Base-by-base conservation (phyloP, 2,888 invertebrate species). In the Ephialtes manifestator region DNA sequence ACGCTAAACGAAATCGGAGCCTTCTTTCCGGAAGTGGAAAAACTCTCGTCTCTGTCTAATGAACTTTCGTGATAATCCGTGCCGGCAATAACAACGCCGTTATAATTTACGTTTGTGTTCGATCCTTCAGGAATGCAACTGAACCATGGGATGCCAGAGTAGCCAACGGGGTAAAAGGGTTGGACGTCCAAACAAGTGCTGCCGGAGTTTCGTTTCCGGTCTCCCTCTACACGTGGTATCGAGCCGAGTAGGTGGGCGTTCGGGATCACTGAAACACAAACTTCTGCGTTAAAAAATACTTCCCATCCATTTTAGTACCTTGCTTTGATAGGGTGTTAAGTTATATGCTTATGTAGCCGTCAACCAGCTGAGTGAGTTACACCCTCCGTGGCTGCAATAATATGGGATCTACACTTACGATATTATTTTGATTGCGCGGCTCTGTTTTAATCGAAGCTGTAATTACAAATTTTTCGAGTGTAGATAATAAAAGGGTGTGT, bases 1-100 rank as follows among this genome's bases (percentile, higher is more conserved):
- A 94, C 93, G 83, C 93, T 94, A 81, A 94, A 94, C 1, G 93
- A 92, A 60, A 94, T 92, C 4, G 89, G 90, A 1, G 93, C 87
- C 80, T 93, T 93, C 60, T 92, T 92, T 11, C 88, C 71, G 46
- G 68, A 63, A 0, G 43, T 60, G 24, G 39, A 70, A 24, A 46
- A 60, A 28, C 10, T 82, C 28, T 77, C 55, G 10, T 71, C 70
- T 55, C 77, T 58, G 35, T 83, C 80, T n/a, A 80, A 72, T 7
- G 76, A 68, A 76, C 68, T 80, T 11, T 82, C 85, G 67, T 80
- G 72, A 63, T 60, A 83, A 68, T 83, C 72, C 10, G 65, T 65
- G 3, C 28, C 63, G 28, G 79, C 31, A 15, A 85, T 48, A 0
- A 85, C 76, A 51, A 86, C 70, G 58, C 87, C 85, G 65, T 77